These are phyloP conservation scores for Scomberomorus guttatus DNA, from an alignment of 2,797 vertebrate genomes.

Conservation along the genomic window DNA sequence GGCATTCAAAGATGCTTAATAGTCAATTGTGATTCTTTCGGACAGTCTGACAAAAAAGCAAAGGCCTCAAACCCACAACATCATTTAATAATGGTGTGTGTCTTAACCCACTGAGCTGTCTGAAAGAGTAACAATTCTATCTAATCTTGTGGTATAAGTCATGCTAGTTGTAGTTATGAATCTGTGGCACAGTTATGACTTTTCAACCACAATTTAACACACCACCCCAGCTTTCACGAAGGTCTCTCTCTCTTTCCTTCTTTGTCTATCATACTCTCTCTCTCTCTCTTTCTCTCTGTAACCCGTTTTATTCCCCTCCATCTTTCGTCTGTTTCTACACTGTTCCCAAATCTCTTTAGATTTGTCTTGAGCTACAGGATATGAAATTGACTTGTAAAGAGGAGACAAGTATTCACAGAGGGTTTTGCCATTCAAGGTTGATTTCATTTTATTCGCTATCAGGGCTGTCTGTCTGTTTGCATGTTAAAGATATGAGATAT, in stretches of 20 bases:
- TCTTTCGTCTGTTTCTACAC: slow-evolving; percentile 55
- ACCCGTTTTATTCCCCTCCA: slow-evolving; percentile 32
- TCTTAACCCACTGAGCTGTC: slow-evolving; percentile 47
- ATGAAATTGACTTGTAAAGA: slow-evolving; percentile 82
- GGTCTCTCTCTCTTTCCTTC: slow-evolving; percentile 32
- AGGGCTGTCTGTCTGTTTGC: slow-evolving; percentile 79
- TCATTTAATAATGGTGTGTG: slow-evolving; percentile 55
- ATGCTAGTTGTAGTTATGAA: slow-evolving; percentile 46
- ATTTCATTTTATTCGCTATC: slow-evolving; percentile 80
- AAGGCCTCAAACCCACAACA: slow-evolving; percentile 49
- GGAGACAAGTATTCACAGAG: slow-evolving; percentile 82
- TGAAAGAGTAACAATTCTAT: slow-evolving; percentile 40
- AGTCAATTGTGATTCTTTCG: slow-evolving; percentile 23
- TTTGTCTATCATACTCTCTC: slow-evolving; percentile 3
- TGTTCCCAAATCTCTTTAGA: slow-evolving; percentile 77
- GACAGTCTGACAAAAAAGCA: slow-evolving; percentile 50
- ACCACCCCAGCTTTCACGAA: slow-evolving; percentile 19
- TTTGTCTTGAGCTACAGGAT: slow-evolving; percentile 77
- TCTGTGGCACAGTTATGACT: slow-evolving; percentile 42
- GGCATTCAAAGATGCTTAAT: no score
- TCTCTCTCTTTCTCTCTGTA: slow-evolving; percentile 37
- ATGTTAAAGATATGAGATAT: slow-evolving; percentile 78
- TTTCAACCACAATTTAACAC: slow-evolving; percentile 68
- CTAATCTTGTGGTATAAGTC: slow-evolving; percentile 38
- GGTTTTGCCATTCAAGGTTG: slow-evolving; percentile 81